These are phyloP conservation scores for Pseudomyrmex gracilis DNA, from an alignment of 1,140 invertebrate species.

Conservation along the genomic window DNA sequence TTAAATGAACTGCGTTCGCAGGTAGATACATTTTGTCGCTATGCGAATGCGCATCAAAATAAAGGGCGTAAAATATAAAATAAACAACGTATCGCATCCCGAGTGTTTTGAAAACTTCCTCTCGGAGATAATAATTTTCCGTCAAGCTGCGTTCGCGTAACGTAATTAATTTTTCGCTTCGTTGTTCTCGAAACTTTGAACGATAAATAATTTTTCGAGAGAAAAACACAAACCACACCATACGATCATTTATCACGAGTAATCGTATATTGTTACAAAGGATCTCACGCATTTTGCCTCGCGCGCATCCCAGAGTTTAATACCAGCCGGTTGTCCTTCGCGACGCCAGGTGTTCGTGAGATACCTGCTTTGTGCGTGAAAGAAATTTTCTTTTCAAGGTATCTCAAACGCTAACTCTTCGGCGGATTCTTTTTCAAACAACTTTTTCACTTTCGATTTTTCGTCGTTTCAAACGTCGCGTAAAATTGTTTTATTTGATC, in stretches of 20 bases:
- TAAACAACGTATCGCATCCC: slow-evolving; percentile 23
- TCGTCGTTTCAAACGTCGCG: neutral
- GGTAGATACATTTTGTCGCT: neutral
- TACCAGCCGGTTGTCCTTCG: slow-evolving; percentile 22
- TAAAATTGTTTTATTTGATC: neutral
- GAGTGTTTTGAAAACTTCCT: slow-evolving; percentile 3
- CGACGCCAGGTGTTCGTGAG: slow-evolving; percentile 21
- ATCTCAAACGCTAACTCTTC: neutral
- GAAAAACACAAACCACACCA: neutral
- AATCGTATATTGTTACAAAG: slow-evolving; percentile 19
- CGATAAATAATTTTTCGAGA: slow-evolving; percentile 40
- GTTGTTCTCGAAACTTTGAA: slow-evolving; percentile 24
- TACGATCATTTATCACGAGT: slow-evolving; percentile 28
- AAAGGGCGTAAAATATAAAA: slow-evolving; percentile 5
- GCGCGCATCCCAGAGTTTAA: slow-evolving; percentile 8
- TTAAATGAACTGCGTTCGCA: slow-evolving; percentile 10
- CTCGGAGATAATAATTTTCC: slow-evolving; percentile 21
- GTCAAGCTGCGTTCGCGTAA: slow-evolving; percentile 1
- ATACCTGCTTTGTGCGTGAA: slow-evolving; percentile 9
- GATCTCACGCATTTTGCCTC: neutral
- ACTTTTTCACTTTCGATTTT: slow-evolving; percentile 14
- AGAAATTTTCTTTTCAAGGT: slow-evolving; percentile 33
- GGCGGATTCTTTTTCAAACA: neutral
- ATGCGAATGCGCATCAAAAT: neutral
- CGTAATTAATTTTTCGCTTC: slow-evolving; percentile 17